phyloP scores from a whole-genome alignment of 1,140 invertebrate species.

The Neomicropteryx cornuta region DNA sequence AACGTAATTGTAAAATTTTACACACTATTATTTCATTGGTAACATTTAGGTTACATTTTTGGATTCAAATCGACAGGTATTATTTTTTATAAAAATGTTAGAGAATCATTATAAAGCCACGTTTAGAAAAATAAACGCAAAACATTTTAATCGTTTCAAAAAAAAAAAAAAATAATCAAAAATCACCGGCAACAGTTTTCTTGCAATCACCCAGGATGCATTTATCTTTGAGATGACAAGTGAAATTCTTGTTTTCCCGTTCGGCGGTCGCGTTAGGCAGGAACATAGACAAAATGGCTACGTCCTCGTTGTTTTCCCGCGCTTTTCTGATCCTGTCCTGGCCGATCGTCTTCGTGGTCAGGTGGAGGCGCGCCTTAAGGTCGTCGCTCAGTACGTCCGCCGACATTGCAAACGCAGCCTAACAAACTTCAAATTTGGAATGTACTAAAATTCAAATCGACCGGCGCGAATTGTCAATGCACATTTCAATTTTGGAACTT shows the following conservation, averaged over 20 bases:
- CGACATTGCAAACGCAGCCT: slow-evolving; percentile 44
- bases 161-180: slow-evolving; percentile 4
- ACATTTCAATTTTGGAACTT: background rate
- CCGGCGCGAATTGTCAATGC: background rate
- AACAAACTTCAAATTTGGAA: slow-evolving; percentile 16
- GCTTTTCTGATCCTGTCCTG: slow-evolving; percentile 63
- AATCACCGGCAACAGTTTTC: slow-evolving; percentile 62
- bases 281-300: slow-evolving; percentile 75
- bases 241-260: slow-evolving; percentile 60
- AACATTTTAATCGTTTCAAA: no score
- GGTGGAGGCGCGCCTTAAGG: slow-evolving; percentile 57
- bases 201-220: slow-evolving; percentile 67
- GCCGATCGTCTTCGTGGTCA: slow-evolving; percentile 64
- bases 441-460: background rate
- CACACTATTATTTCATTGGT: no score
- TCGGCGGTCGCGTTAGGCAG: slow-evolving; percentile 53
- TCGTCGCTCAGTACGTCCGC: slow-evolving; percentile 65
- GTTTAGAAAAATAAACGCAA: no score
- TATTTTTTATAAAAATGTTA: no score
- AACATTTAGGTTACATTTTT: no score
- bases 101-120: no score
- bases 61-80: no score
- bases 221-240: slow-evolving; percentile 58
- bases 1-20: no score
- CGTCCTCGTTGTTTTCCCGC: slow-evolving; percentile 71